Base-by-base conservation (phyloP, 1,140 invertebrate genomes). In the Geopemphigus sp. region DNA sequence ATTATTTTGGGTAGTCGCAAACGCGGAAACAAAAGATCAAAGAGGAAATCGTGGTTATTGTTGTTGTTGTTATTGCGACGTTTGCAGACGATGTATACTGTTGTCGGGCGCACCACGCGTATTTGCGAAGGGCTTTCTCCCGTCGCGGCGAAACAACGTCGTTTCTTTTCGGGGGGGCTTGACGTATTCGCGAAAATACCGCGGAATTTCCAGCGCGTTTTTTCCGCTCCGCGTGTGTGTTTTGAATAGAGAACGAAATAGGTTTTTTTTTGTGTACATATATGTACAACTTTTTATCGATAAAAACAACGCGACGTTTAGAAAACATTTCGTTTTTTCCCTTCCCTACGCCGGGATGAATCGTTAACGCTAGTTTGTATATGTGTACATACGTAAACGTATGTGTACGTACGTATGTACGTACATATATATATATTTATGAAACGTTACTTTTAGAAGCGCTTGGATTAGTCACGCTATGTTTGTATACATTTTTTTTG, bases 391-490 rank as follows among this genome's bases (percentile, higher is more conserved):
- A n/a, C n/a, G n/a, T n/a, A n/a, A n/a, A n/a, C n/a, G n/a, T n/a
- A n/a, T n/a, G n/a, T n/a, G 45, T 22, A 12, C 32, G 26, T 15
- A 5, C 1, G 17, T 29, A 17, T 63, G 17, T 61, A 14, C 26
- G 15, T 66, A 63, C 19, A 22, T 11, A 39, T 53, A 29, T 12
- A 26, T 29, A 4, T 45, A 59, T 32, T 8, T 1, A 11, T 14
- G 14, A 78, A 61, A 78, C 39, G 45, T 78, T 57, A 74, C 54
- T 61, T 61, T 61, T 78, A 39, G 17, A 63, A 22, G 11, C 57
- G 26, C 63, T 59, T 39, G 45, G 39, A 78, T 78, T 78, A 78
- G 74, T 63, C 74, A 63, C 74, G 74, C 56, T 47, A 78, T 29
- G 57, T 39, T 78, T 47, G 29, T 19, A 78, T 57, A 22, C 45